A percentile compares a stretch with the other conserved stretches of the same genome.
phyloP scores from a whole-genome alignment of 2,113 vertebrate species.

The Eolophus roseicapilla region DNA sequence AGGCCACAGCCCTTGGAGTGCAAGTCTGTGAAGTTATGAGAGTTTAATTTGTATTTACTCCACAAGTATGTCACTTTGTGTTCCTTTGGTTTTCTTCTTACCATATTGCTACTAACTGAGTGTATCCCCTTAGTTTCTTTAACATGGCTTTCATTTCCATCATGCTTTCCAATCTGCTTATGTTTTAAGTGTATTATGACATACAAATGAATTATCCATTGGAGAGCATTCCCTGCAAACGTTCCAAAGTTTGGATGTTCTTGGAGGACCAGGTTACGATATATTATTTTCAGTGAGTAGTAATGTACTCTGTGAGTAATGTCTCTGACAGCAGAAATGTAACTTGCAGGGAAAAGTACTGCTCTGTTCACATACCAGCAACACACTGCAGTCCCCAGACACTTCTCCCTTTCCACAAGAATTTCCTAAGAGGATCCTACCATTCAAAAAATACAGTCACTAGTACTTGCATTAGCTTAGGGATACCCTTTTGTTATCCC shows the following conservation, averaged over 20 bases:
- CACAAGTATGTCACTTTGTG: background rate
- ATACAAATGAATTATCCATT: background rate
- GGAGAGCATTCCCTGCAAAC: background rate
- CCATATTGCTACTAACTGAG: conserved; percentile 5
- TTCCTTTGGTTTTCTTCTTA: conserved; percentile 14
- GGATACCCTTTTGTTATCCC: background rate
- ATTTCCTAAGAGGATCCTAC: background rate
- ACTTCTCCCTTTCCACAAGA: background rate
- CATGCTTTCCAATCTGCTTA: background rate
- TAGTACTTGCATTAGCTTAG: background rate
- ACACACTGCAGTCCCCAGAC: background rate
- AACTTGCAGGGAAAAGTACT: background rate
- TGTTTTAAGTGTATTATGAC: background rate
- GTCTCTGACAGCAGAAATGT: background rate
- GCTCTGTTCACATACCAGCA: background rate
- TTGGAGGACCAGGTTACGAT: background rate
- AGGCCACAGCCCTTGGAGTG: background rate
- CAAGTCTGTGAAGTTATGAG: background rate
- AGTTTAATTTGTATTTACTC: background rate
- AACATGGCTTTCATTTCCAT: background rate
- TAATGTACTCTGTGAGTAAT: background rate
- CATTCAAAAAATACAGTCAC: conserved; percentile 23
- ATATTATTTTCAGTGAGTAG: background rate
- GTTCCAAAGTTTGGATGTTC: background rate
- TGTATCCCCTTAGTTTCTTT: background rate